Evolutionary conservation across 2,888 invertebrate species (phyloP).

Genomic region (Hyposoter didymator): DNA sequence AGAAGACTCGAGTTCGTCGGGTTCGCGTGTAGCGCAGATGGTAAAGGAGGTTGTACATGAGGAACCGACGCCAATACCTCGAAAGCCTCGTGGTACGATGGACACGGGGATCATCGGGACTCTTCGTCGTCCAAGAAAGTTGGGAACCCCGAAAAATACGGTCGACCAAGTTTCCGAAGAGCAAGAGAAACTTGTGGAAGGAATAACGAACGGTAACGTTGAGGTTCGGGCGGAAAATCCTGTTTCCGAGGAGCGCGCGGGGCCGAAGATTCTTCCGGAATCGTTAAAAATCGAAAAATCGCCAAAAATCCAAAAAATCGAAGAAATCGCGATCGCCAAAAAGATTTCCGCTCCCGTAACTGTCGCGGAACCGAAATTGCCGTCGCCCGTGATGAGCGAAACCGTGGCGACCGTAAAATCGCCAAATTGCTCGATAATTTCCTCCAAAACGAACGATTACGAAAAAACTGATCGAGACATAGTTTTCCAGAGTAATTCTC

Average conservation of each 20-base stretch:
- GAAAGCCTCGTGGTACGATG: constrained; percentile 39
- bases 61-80: neutral
- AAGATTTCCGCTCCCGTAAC: neutral
- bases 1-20: neutral
- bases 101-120: neutral
- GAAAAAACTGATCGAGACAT: constrained; percentile 40
- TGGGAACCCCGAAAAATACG: neutral
- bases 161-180: neutral
- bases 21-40: neutral
- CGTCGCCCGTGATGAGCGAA: neutral
- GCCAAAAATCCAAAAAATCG: neutral
- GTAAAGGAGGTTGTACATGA: neutral
- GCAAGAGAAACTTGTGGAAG: neutral
- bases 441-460: constrained; percentile 5
- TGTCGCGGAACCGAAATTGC: no score
- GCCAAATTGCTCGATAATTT: neutral
- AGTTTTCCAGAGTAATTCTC: constrained; percentile 23
- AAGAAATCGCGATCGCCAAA: neutral
- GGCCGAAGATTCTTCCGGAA: neutral
- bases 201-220: neutral
- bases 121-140: constrained; percentile 51
- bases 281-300: neutral
- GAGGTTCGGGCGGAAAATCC: neutral
- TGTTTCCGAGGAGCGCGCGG: neutral
- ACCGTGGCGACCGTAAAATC: neutral